Evolutionary conservation across 2,888 invertebrate species (phyloP).

Genomic region (Caradrina clavipalpis): DNA sequence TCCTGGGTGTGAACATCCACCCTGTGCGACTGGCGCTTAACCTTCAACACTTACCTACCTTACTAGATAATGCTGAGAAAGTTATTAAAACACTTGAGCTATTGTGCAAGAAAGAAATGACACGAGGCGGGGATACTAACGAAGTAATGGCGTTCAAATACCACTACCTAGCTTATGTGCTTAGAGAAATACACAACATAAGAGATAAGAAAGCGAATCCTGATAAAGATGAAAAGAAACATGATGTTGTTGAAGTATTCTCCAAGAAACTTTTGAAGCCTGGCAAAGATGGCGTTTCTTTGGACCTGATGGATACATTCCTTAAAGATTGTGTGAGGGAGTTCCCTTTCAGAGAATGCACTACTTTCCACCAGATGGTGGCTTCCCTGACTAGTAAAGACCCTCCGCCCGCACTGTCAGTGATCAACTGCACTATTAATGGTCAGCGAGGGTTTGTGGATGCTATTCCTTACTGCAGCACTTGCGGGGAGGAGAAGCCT

Average conservation of each 20-base stretch:
- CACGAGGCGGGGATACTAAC: conserved; percentile 95
- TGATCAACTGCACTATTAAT: conserved; percentile 95
- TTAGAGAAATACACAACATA: conserved; percentile 93
- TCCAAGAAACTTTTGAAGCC: conserved; percentile 94
- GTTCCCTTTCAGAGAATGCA: conserved; percentile 97
- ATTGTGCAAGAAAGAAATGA: conserved; percentile 97
- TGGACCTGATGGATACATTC: conserved; percentile 93
- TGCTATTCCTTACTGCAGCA: conserved; percentile 93
- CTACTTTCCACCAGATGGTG: conserved; percentile 96
- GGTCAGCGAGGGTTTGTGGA: conserved; percentile 96
- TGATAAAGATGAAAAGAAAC: conserved; percentile 90
- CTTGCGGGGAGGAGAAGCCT: conserved; percentile 97
- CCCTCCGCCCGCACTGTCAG: conserved; percentile 92
- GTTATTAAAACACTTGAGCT: conserved; percentile 95
- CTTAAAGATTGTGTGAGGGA: conserved; percentile 96
- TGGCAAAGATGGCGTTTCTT: conserved; percentile 92
- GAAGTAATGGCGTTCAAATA: conserved; percentile 98
- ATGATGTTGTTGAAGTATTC: conserved; percentile 94
- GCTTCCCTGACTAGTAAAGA: conserved; percentile 94
- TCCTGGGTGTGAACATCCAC: conserved; percentile 96
- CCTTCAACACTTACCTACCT: conserved; percentile 93
- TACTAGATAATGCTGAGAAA: conserved; percentile 94
- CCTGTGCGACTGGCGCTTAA: conserved; percentile 95
- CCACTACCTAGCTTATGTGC: conserved; percentile 95
- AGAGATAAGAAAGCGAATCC: conserved; percentile 92